These are phyloP conservation scores for Clinocottus analis DNA, from an alignment of 2,113 vertebrate genomes.

Conservation along the genomic window DNA sequence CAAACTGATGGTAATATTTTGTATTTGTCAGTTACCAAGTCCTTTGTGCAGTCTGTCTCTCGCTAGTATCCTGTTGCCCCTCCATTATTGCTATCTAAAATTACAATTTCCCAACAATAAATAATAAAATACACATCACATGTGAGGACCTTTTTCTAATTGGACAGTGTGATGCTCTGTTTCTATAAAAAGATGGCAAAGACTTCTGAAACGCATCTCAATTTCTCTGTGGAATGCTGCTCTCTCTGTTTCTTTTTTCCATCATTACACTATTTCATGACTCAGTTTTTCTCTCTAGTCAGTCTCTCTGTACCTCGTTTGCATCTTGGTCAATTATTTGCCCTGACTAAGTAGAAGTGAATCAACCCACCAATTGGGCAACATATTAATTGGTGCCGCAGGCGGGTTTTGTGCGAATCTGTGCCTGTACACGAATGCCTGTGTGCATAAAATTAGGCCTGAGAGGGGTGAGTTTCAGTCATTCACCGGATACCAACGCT, in stretches of 20 bases:
- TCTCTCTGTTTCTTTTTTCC: neutral
- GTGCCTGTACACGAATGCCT: neutral
- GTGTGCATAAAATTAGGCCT: constrained; percentile 44
- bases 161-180: neutral
- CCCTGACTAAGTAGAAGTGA: neutral
- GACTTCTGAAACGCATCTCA: neutral
- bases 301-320: neutral
- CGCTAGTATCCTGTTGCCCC: neutral
- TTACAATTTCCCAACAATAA: neutral
- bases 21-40: neutral
- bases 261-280: neutral
- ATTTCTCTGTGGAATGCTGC: neutral
- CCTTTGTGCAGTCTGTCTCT: neutral
- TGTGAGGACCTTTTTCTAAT: neutral
- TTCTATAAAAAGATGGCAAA: neutral
- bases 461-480: constrained; percentile 34
- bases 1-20: constrained; percentile 6
- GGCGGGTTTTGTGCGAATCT: neutral
- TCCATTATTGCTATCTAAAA: no score
- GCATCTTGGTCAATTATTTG: neutral
- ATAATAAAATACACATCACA: neutral
- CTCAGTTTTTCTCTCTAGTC: neutral
- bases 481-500: constrained; percentile 44
- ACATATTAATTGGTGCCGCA: neutral
- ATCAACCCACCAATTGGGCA: neutral